phyloP scores from a whole-genome alignment of 2,888 invertebrate genomes.

The Zeuzera pyrina region DNA sequence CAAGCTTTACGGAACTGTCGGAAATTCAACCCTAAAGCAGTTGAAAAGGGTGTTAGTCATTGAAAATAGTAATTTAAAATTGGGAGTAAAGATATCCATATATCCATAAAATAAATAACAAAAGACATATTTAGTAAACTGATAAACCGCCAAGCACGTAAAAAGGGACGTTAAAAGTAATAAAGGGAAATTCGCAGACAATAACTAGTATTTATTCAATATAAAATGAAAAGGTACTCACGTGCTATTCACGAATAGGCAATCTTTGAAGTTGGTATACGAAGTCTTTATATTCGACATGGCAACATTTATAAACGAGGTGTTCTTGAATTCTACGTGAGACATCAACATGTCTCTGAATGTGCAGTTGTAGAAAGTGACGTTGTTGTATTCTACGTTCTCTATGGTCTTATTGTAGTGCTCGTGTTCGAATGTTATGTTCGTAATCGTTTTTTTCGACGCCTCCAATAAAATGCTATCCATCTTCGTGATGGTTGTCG shows the following conservation, averaged over 20 bases:
- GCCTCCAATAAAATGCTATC: constrained; percentile 42
- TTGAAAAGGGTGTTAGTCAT: no score
- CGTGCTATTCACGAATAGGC: constrained; percentile 76
- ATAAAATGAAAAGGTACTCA: constrained; percentile 31
- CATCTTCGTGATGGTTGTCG: constrained; percentile 55
- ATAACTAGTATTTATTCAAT: not conserved
- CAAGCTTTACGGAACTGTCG: no score
- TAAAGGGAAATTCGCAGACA: not conserved
- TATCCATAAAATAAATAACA: no score
- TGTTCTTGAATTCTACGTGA: constrained; percentile 80
- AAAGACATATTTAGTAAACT: no score
- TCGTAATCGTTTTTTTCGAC: constrained; percentile 33
- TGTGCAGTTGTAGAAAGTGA: constrained; percentile 75
- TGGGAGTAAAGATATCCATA: no score
- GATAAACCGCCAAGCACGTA: no score
- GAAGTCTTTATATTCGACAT: constrained; percentile 82
- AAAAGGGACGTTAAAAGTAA: no score
- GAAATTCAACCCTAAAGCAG: no score
- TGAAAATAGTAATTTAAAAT: no score
- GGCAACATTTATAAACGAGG: constrained; percentile 78
- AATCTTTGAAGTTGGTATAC: constrained; percentile 76
- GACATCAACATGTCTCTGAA: constrained; percentile 80
- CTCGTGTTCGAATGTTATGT: constrained; percentile 38
- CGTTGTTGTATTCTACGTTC: constrained; percentile 75
- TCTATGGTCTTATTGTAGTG: constrained; percentile 74